Conservation (phyloP, 2,113 vertebrate species). For the Siniperca chuatsi region DNA sequence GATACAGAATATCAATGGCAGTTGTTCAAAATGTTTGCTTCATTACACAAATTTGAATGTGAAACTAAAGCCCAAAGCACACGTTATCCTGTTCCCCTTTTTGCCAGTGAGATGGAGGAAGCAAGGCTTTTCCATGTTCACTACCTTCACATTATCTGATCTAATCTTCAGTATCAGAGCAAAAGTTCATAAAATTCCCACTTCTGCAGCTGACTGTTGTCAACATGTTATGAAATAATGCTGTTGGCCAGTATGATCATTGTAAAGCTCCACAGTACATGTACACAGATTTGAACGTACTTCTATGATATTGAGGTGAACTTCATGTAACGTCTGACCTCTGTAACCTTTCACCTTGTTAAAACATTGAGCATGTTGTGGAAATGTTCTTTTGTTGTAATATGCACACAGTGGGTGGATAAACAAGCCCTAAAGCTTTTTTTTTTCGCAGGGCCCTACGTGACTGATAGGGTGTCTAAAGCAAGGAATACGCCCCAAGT, state of each 20-base stretch:
- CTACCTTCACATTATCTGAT: neutral
- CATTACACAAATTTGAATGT: neutral
- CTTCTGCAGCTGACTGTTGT: neutral
- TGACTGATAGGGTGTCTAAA: constrained; percentile 55
- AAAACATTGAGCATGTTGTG: constrained; percentile 18
- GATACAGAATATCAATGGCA: neutral
- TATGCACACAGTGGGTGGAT: constrained; percentile 25
- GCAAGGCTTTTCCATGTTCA: neutral
- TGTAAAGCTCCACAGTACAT: neutral
- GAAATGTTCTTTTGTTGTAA: constrained; percentile 28
- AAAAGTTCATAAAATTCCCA: neutral
- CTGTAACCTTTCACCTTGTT: constrained; percentile 38
- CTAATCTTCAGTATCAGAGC: neutral
- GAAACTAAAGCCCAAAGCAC: neutral
- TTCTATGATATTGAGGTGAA: constrained; percentile 23
- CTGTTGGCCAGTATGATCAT: neutral
- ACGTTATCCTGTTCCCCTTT: constrained; percentile 5
- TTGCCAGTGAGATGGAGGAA: neutral
- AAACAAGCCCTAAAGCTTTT: constrained; percentile 19
- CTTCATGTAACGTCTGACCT: constrained; percentile 45
- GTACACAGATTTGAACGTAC: constrained; percentile 1
- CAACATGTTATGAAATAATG: neutral
- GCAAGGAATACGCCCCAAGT: constrained; percentile 70
- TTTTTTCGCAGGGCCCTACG: constrained; percentile 41
- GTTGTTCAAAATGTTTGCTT: neutral